phyloP scores from a whole-genome alignment of 2,113 vertebrate genomes.

The Ictalurus punctatus region DNA sequence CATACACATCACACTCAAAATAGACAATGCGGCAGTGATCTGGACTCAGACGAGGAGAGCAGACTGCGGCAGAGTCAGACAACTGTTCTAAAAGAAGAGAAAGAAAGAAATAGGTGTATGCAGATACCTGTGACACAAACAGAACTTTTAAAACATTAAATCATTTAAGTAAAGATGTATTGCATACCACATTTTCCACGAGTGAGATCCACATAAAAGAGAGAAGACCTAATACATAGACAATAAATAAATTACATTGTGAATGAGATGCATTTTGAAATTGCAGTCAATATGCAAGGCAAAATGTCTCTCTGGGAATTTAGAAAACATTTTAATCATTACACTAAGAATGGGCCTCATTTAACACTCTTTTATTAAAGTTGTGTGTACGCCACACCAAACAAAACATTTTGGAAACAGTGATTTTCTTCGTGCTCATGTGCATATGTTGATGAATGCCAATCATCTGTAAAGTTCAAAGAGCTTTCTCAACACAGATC shows the following conservation, averaged over 20 bases:
- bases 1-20: conserved; percentile 77
- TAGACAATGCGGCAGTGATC: conserved; percentile 85
- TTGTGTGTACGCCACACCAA: neutral
- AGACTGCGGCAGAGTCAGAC: conserved; percentile 74
- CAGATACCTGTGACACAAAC: neutral
- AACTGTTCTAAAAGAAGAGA: conserved; percentile 77
- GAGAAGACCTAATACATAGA: conserved; percentile 76
- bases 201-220: conserved; percentile 88
- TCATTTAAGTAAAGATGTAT: neutral
- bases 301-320: neutral
- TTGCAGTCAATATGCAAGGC: neutral
- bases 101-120: neutral
- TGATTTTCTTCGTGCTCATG: neutral
- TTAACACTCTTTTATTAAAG: neutral
- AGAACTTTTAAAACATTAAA: neutral
- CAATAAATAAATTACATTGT: neutral
- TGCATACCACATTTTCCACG: conserved; percentile 84
- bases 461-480: neutral
- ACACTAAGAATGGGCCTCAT: neutral
- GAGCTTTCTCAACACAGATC: neutral
- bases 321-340: neutral
- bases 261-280: neutral
- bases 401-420: neutral
- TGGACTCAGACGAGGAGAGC: conserved; percentile 90
- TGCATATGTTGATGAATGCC: neutral